Evolutionary conservation across 2,888 invertebrate species (phyloP), one percentile per base, ranked within the genome.

Genomic region (Xanthorhoe designata): DNA sequence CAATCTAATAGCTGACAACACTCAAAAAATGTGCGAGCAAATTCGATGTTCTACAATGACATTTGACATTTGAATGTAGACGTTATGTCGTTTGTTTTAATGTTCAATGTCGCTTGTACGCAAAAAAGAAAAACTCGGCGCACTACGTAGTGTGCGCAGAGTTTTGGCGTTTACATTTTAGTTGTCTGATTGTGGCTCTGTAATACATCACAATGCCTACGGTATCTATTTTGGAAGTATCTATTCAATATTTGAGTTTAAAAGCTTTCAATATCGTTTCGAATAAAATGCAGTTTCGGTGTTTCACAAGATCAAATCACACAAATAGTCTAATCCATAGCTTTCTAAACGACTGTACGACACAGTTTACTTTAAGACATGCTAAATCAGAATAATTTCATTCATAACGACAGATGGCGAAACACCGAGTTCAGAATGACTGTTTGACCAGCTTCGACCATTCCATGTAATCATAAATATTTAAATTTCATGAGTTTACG

Each of bases 201-300:
- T n/a, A n/a, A n/a, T n/a, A n/a, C n/a, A n/a, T n/a, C n/a, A n/a
- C n/a, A n/a, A n/a, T n/a, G n/a, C n/a, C n/a, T n/a, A 65, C 50
- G 63, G 64, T 54, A 55, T 60, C 52, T 54, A 61, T 58, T 65
- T 63, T 32, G 60, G 68, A 66, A 69, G 53, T 69, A 63, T 45
- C 61, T 57, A 66, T 59, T 51, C 35, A 55, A 53, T 64, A 57
- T 35, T 55, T 61, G 47, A 56, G 51, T 57, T 64, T 61, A 56
- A 65, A 64, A 71, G 61, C 45, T 61, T 66, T 65, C 52, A 45
- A 53, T 59, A 57, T 19, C 50, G 56, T 58, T 35, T 66, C 17
- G 45, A 38, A 17, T 50, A 64, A 61, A 64, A 61, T 64, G 64
- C 68, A 3, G 57, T 7, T 50, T 61, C 57, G 69, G 49, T 55